Conservation (phyloP, 2,797 vertebrate genomes). For the Paramormyrops hopkinsi region DNA sequence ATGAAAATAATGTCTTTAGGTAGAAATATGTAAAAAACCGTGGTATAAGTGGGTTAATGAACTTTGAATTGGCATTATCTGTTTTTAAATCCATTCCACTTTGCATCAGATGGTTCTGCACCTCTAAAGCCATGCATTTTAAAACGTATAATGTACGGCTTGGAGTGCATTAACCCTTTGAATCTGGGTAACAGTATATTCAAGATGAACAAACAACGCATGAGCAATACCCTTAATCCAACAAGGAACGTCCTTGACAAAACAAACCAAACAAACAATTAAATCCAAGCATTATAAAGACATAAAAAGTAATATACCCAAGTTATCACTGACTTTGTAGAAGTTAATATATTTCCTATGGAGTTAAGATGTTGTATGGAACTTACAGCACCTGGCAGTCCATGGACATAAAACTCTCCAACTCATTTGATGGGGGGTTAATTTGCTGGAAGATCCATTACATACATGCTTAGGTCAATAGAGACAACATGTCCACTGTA, state of each 20-base stretch:
- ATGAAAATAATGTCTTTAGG: not conserved
- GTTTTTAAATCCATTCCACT: not conserved
- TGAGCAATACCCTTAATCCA: not conserved
- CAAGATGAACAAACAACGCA: not conserved
- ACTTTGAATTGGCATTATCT: not conserved
- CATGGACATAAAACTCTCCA: not conserved
- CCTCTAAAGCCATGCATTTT: not conserved
- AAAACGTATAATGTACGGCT: not conserved
- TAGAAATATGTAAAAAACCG: not conserved
- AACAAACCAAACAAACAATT: not conserved
- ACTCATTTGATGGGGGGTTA: not conserved
- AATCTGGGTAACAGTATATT: not conserved
- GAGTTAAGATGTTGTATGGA: not conserved
- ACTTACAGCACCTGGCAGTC: slow-evolving; percentile 5
- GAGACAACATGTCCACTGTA: slow-evolving; percentile 18
- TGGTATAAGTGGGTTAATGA: not conserved
- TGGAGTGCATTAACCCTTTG: not conserved
- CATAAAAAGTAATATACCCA: not conserved
- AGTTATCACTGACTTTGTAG: not conserved
- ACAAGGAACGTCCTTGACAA: not conserved
- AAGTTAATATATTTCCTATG: not conserved
- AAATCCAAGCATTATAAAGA: not conserved
- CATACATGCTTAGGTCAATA: slow-evolving; percentile 7
- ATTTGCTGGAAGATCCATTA: not conserved
- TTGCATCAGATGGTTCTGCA: not conserved